Conservation (phyloP, 2,888 invertebrate species). For the Coleophora flavipennella region DNA sequence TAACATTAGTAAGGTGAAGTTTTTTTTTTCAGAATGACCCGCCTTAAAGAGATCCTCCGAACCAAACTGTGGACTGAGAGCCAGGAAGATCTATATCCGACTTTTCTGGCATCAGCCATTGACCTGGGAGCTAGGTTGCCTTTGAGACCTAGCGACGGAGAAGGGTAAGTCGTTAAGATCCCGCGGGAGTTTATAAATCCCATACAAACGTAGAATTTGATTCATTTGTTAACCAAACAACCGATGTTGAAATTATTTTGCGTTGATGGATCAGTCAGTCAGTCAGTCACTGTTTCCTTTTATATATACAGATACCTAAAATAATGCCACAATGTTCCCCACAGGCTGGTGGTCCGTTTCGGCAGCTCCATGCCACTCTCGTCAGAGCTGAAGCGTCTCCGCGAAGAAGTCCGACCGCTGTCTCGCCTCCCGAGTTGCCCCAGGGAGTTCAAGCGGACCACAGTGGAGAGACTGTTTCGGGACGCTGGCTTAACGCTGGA, state of each 20-base stretch:
- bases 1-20: too few species aligned
- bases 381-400: constrained; percentile 75
- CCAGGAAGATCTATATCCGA: constrained; percentile 81
- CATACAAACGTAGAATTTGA: too few species aligned
- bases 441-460: constrained; percentile 85
- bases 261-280: too few species aligned
- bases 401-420: constrained; percentile 87
- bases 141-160: constrained; percentile 85
- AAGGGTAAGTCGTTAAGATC: too few species aligned
- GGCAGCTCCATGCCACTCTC: constrained; percentile 86
- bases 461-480: constrained; percentile 86
- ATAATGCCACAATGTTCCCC: constrained; percentile 10
- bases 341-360: constrained; percentile 83
- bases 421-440: constrained; percentile 86
- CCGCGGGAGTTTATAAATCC: too few species aligned
- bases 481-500: constrained; percentile 85
- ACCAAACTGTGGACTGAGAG: constrained; percentile 85
- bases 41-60: constrained; percentile 83
- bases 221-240: too few species aligned
- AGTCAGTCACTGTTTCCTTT: too few species aligned
- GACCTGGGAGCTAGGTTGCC: constrained; percentile 89
- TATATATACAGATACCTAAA: too few species aligned
- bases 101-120: constrained; percentile 88
- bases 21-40: constrained; percentile 72
- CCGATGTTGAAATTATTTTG: too few species aligned